Percentiles rank a stretch among this genome's conserved stretches.
Conservation (phyloP, 2,888 invertebrate genomes). For the Brenthis ino region DNA sequence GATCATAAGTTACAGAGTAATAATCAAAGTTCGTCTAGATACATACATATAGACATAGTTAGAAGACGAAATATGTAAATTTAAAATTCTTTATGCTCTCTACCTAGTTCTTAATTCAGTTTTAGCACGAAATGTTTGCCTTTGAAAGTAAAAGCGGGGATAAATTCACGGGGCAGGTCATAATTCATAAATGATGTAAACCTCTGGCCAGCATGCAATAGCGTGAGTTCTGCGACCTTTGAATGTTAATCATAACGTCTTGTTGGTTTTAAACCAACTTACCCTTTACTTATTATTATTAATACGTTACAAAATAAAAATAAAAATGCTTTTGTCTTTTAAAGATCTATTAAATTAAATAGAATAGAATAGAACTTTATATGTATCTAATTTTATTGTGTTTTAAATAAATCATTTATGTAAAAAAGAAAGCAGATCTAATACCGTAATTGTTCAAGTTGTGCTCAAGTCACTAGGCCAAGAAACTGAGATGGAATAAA, state of each 20-base stretch:
- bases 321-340: too few species aligned
- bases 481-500: too few species aligned
- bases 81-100: neutral
- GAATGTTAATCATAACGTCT: slow-evolving; percentile 57
- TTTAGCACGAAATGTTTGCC: slow-evolving; percentile 4
- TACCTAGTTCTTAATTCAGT: neutral
- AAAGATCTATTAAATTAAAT: too few species aligned
- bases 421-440: too few species aligned
- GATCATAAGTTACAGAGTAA: too few species aligned
- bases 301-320: neutral
- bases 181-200: slow-evolving; percentile 27
- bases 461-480: too few species aligned
- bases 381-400: too few species aligned
- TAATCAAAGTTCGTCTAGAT: too few species aligned
- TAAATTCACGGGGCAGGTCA: slow-evolving; percentile 25
- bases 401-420: too few species aligned
- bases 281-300: neutral
- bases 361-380: too few species aligned
- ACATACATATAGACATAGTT: neutral
- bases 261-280: neutral
- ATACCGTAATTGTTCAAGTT: too few species aligned
- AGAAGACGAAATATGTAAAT: neutral
- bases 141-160: slow-evolving; percentile 33
- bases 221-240: slow-evolving; percentile 55
- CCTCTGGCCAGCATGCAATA: slow-evolving; percentile 50